Base-by-base conservation (phyloP, 2,888 invertebrate genomes). In the Apantesis nais region DNA sequence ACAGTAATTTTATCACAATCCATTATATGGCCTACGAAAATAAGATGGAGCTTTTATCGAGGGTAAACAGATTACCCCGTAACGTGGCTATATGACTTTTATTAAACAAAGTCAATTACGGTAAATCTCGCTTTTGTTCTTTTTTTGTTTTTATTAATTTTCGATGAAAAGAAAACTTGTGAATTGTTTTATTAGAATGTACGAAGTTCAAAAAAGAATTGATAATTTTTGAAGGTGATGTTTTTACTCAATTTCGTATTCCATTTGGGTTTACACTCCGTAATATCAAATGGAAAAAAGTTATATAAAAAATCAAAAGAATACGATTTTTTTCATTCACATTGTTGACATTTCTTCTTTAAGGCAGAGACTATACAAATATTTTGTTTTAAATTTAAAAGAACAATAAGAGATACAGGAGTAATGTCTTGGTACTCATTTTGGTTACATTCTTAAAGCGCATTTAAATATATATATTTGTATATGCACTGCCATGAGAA, bases 41-140 rank as follows among this genome's bases (percentile, higher is more conserved):
- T 62, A 62, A 62, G 52, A 39, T 34, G 29, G 16, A 22, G 44
- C 37, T 63, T 55, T 55, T 62, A 63, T 68, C 69, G 19, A 66
- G 60, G 68, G 62, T 52, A 73, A 74, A 77, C 44, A 62, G 68
- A 68, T 74, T 79, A 68, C 68, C 58, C 67, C 48, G 64, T 79
- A 69, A 74, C 62, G 68, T 68, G 65, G 69, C 58, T 70, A 60
- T 61, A 78, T 71, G 72, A 71, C 70, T 71, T 78, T 44, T 74
- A 41, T 9, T 16, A 64, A 58, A 37, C 44, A 61, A 62, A 44
- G 58, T 16, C 58, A 67, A 63, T 62, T 61, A 63, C 58, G 68
- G 31, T 70, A 64, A 72, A 74, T 71, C 70, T 71, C 11, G 60
- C 70, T 74, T 76, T 3, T 44, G 66, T 80, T 66, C 52, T 66